A percentile compares a stretch with the other conserved stretches of the same genome.
phyloP scores from a whole-genome alignment of 2,113 vertebrate species.

The Parus major region DNA sequence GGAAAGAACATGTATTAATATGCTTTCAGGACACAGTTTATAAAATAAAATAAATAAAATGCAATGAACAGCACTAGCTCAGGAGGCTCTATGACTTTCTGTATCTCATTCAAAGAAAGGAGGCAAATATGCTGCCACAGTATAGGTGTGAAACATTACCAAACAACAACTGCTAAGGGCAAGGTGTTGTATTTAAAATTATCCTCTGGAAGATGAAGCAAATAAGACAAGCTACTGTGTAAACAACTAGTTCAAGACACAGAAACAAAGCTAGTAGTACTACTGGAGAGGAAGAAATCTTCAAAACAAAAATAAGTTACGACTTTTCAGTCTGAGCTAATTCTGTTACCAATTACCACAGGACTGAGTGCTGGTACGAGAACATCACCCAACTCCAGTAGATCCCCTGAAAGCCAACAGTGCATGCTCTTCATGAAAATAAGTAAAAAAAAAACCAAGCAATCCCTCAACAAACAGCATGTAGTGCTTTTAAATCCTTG shows the following conservation, averaged over 20 bases:
- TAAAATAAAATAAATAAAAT: neutral
- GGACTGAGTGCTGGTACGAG: neutral
- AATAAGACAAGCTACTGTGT: neutral
- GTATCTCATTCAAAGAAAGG: neutral
- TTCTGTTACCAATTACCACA: neutral
- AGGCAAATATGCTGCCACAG: neutral
- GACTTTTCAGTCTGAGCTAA: neutral
- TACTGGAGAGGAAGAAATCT: neutral
- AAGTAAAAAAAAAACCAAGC: neutral
- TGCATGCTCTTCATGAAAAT: neutral
- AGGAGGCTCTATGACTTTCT: neutral
- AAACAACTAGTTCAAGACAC: neutral
- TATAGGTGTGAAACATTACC: neutral
- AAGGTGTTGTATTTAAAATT: neutral
- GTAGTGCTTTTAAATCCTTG: neutral
- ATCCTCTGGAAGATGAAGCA: neutral
- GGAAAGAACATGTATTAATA: neutral
- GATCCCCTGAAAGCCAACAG: neutral
- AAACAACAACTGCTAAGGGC: neutral
- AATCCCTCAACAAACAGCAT: rapidly evolving
- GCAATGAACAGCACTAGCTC: neutral
- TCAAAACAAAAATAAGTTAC: neutral
- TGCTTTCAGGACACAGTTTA: neutral
- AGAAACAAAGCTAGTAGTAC: neutral
- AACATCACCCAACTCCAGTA: neutral